A percentile compares a stretch with the other conserved stretches of the same genome.
These are phyloP conservation scores for Heliornis fulica DNA, from an alignment of 2,113 vertebrate genomes.

Conservation along the genomic window DNA sequence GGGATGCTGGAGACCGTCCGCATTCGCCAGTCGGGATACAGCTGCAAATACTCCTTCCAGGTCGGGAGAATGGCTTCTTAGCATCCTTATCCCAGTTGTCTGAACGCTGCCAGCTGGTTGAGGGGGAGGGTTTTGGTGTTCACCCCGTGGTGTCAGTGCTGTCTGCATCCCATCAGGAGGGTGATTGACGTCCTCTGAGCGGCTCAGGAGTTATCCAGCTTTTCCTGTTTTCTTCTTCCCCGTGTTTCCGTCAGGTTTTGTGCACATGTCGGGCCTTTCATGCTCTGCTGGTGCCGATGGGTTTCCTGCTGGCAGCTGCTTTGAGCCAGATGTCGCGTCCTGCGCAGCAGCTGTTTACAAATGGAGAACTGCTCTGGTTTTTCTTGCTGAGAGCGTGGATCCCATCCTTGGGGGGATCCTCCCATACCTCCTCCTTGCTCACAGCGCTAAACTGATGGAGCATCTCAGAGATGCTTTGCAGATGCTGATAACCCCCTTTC, in stretches of 20 bases:
- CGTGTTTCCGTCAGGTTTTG: background rate
- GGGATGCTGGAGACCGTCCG: constrained; percentile 98
- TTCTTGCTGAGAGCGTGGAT: background rate
- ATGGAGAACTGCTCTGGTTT: background rate
- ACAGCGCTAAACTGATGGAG: background rate
- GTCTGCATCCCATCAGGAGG: background rate
- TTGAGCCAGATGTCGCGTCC: background rate
- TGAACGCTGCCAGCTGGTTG: background rate
- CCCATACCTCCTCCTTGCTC: background rate
- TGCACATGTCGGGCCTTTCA: background rate
- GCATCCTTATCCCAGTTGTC: background rate
- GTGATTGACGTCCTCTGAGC: background rate
- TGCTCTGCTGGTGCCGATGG: background rate
- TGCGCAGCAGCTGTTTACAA: background rate
- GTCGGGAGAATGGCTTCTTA: constrained; percentile 68
- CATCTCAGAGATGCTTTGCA: constrained; percentile 3
- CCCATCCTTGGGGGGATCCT: background rate
- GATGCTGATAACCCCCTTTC: background rate
- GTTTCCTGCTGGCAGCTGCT: background rate
- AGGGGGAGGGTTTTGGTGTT: background rate
- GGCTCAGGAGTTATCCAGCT: background rate
- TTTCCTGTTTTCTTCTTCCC: constrained; percentile 2
- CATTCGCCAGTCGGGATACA: constrained; percentile 96
- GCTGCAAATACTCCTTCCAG: constrained; percentile 94
- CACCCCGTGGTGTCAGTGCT: background rate